Conservation (phyloP, 2,888 invertebrate species). For the Crossocerus cetratus region DNA sequence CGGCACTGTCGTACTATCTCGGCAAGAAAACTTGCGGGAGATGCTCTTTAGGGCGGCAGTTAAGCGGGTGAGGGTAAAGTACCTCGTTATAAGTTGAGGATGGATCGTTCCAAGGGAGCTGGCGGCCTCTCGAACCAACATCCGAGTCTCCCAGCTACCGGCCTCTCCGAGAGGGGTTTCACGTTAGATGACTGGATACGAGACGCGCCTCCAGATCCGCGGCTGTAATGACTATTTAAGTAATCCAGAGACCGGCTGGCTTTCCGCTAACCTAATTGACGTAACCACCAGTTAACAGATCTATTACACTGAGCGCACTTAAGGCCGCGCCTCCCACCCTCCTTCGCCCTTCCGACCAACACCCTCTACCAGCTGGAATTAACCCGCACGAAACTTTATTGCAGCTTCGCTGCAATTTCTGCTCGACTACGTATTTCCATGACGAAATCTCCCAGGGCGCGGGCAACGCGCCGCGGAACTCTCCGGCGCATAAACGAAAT, state of each 20-base stretch:
- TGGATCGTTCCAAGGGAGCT: slow-evolving; percentile 38
- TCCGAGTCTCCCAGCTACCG: slow-evolving; percentile 31
- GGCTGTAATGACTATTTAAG: slow-evolving; percentile 56
- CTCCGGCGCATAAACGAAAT: slow-evolving; percentile 21
- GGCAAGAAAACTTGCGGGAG: too few species aligned
- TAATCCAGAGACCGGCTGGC: slow-evolving; percentile 59
- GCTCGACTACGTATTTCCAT: slow-evolving; percentile 13
- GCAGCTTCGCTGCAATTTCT: slow-evolving; percentile 26
- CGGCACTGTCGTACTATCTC: too few species aligned
- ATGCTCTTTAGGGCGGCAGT: too few species aligned
- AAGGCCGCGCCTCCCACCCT: too few species aligned
- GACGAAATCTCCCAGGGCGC: slow-evolving; percentile 11
- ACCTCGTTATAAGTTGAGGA: slow-evolving; percentile 16
- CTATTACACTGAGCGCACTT: slow-evolving; percentile 53
- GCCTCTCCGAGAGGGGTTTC: slow-evolving; percentile 35
- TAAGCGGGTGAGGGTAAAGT: too few species aligned
- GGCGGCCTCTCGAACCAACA: slow-evolving; percentile 12
- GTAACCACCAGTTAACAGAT: slow-evolving; percentile 63
- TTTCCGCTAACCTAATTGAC: slow-evolving; percentile 64
- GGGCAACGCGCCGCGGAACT: neutral
- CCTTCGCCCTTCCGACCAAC: too few species aligned
- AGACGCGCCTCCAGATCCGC: slow-evolving; percentile 33
- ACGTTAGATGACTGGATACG: slow-evolving; percentile 13
- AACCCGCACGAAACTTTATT: slow-evolving; percentile 40
- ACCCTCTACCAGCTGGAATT: slow-evolving; percentile 9